Evolutionary conservation across 1,140 invertebrate species (phyloP).

Genomic region (Psix sp.): DNA sequence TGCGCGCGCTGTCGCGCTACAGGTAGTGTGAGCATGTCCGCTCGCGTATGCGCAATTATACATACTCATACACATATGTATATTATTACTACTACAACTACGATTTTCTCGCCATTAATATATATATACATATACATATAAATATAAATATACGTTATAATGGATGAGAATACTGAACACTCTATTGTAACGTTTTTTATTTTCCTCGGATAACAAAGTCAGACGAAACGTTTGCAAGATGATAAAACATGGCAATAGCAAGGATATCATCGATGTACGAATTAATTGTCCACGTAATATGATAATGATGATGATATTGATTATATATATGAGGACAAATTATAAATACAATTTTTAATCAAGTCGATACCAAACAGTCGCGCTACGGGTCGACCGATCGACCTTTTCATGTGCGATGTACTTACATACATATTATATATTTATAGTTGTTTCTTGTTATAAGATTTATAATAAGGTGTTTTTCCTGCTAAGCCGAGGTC

Average conservation of each 20-base stretch:
- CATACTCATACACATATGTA: constrained; percentile 51
- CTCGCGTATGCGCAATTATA: constrained; percentile 25
- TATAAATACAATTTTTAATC: constrained; percentile 60
- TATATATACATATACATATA: constrained; percentile 50
- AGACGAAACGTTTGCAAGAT: constrained; percentile 12
- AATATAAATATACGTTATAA: constrained; percentile 50
- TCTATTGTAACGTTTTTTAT: constrained; percentile 50
- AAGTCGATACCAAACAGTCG: constrained; percentile 49
- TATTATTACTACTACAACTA: constrained; percentile 54
- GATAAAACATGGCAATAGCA: constrained; percentile 16
- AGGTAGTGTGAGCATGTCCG: neutral
- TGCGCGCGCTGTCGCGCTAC: neutral
- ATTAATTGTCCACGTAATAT: constrained; percentile 61
- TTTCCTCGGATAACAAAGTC: constrained; percentile 38
- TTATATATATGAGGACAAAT: constrained; percentile 44
- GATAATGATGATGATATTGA: constrained; percentile 46
- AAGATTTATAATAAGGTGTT: constrained; percentile 62
- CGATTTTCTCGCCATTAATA: constrained; percentile 56
- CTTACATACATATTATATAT: constrained; percentile 56
- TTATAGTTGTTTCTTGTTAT: constrained; percentile 65
- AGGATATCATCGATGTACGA: constrained; percentile 54
- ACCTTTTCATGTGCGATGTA: constrained; percentile 43
- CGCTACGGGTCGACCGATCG: constrained; percentile 27
- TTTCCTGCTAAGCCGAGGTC: constrained; percentile 59
- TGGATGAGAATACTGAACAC: constrained; percentile 32